phyloP scores from a whole-genome alignment of 2,888 invertebrate genomes.

The Aphodius sticticus region DNA sequence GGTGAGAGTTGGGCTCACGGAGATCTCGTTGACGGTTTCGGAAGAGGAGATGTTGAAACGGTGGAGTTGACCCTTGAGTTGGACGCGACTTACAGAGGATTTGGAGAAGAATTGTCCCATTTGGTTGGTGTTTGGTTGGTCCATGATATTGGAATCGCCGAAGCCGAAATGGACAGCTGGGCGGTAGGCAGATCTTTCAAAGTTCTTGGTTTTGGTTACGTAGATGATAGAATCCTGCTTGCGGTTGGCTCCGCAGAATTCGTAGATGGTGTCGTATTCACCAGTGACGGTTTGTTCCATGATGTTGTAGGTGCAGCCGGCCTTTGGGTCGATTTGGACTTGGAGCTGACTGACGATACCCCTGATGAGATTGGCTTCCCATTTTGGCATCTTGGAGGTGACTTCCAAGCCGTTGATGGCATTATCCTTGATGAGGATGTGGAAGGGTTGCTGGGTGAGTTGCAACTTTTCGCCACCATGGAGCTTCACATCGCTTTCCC shows the following conservation, averaged over 20 bases:
- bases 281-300: constrained; percentile 79
- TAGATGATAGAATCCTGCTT: constrained; percentile 60
- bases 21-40: constrained; percentile 68
- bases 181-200: constrained; percentile 66
- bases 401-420: constrained; percentile 60
- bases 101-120: constrained; percentile 61
- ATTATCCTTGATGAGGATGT: constrained; percentile 65
- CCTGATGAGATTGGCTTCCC: constrained; percentile 75
- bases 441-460: constrained; percentile 68
- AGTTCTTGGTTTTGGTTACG: constrained; percentile 73
- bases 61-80: constrained; percentile 65
- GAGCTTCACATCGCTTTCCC: constrained; percentile 61
- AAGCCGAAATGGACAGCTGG: constrained; percentile 71
- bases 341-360: constrained; percentile 75
- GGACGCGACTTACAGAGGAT: constrained; percentile 65
- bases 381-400: constrained; percentile 60
- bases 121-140: constrained; percentile 52
- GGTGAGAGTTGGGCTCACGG: constrained; percentile 66
- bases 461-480: constrained; percentile 69
- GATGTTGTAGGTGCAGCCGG: constrained; percentile 69
- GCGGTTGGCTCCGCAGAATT: constrained; percentile 67
- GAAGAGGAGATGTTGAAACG: constrained; percentile 72
- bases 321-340: constrained; percentile 66
- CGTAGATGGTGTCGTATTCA: constrained; percentile 75
- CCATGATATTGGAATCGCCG: constrained; percentile 56